These are phyloP conservation scores for Parambassis ranga DNA, from an alignment of 2,797 vertebrate genomes.

Conservation along the genomic window DNA sequence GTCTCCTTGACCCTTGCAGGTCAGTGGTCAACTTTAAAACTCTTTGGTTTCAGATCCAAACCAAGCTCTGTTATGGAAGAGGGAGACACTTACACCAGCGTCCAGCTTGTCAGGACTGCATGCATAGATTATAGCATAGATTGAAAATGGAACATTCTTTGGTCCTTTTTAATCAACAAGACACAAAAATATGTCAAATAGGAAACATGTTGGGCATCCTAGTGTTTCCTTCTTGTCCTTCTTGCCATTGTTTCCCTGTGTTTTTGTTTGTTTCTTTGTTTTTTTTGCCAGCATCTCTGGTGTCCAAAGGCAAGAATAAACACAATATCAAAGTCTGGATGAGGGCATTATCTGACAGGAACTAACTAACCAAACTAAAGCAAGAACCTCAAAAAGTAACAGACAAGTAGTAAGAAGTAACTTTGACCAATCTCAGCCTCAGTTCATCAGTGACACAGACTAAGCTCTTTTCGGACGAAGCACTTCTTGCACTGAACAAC, in stretches of 20 bases:
- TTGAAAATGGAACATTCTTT: constrained; percentile 50
- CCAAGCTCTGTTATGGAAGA: background rate
- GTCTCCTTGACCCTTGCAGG: too few relatives aligned
- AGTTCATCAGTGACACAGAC: constrained; percentile 87
- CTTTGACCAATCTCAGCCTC: constrained; percentile 1
- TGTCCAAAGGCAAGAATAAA: too few relatives aligned
- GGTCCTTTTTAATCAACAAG: constrained; percentile 50
- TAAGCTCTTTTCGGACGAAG: constrained; percentile 91
- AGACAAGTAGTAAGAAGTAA: constrained; percentile 22
- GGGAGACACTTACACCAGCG: background rate
- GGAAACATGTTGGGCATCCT: background rate
- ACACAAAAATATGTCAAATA: constrained; percentile 33
- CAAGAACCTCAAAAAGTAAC: constrained; percentile 29
- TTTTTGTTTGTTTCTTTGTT: too few relatives aligned
- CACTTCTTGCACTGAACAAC: constrained; percentile 98
- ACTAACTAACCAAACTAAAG: constrained; percentile 29
- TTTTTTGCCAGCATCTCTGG: background rate
- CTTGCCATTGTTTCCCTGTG: constrained; percentile 1
- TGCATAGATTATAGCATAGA: background rate
- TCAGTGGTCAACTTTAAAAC: too few relatives aligned
- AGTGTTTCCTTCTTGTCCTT: constrained; percentile 10
- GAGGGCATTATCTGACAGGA: background rate
- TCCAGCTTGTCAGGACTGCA: background rate
- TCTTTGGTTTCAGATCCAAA: background rate
- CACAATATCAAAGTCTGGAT: too few relatives aligned